Evolutionary conservation across 2,888 invertebrate species (phyloP).

Genomic region (Xanthia icteritia): DNA sequence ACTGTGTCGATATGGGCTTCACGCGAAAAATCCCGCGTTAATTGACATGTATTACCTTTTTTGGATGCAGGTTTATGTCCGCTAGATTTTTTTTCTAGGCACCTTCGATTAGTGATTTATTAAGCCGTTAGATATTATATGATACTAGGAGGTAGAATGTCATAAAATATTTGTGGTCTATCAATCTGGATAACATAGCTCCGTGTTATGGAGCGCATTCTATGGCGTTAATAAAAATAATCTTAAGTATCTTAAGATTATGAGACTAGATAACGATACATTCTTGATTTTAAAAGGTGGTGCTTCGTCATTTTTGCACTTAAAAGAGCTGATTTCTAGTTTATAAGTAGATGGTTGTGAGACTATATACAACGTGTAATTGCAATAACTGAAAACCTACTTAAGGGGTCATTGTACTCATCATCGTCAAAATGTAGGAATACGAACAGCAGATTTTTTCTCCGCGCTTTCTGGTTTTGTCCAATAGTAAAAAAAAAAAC

Average conservation of each 20-base stretch:
- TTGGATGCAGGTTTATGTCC: conserved; percentile 30
- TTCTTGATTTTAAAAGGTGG: conserved; percentile 56
- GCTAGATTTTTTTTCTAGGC: conserved; percentile 47
- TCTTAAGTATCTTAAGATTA: conserved; percentile 60
- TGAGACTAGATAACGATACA: conserved; percentile 58
- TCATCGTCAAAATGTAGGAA: too few species aligned
- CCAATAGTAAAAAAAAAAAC: too few species aligned
- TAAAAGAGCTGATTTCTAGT: conserved; percentile 14
- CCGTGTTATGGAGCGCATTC: conserved; percentile 61
- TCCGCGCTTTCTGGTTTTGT: too few species aligned
- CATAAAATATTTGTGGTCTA: conserved; percentile 62
- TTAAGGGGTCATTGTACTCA: too few species aligned
- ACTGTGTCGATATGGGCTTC: conserved; percentile 65
- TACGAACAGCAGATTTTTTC: too few species aligned
- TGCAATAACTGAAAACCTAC: too few species aligned
- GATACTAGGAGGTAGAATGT: conserved; percentile 64
- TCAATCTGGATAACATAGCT: conserved; percentile 59
- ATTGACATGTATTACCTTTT: conserved; percentile 66
- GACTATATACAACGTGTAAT: background rate
- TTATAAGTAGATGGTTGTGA: background rate
- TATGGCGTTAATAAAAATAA: conserved; percentile 60
- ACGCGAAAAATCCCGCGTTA: conserved; percentile 64
- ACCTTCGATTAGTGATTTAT: conserved; percentile 60
- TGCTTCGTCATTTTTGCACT: conserved; percentile 37
- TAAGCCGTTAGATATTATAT: conserved; percentile 68